Percentiles rank a stretch among this genome's conserved stretches.
Conservation (phyloP, 2,113 vertebrate genomes). For the Paracanthobrama guichenoti region DNA sequence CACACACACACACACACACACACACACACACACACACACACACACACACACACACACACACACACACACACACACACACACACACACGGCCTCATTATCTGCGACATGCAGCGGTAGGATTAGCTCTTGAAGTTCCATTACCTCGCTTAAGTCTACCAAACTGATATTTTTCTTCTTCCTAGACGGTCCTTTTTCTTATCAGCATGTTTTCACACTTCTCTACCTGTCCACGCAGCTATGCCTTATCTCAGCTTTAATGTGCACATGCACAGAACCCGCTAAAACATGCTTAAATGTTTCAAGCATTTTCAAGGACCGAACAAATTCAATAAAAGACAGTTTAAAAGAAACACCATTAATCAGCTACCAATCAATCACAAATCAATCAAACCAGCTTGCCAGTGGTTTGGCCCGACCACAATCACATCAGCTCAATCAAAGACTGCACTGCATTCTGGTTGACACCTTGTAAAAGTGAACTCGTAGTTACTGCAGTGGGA, state of each 20-base stretch:
- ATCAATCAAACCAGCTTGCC: conserved; percentile 16
- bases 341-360: conserved; percentile 13
- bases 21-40: not conserved
- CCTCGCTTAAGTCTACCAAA: conserved; percentile 38
- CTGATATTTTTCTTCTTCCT: conserved; percentile 38
- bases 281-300: conserved; percentile 4
- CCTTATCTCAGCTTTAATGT: conserved; percentile 44
- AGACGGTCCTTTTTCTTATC: conserved; percentile 46
- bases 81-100: conserved; percentile 44
- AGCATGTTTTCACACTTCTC: conserved; percentile 44
- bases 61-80: not conserved
- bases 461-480: not conserved
- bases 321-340: not conserved
- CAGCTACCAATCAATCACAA: not conserved
- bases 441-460: conserved; percentile 6
- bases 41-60: not conserved
- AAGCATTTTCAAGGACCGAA: not conserved
- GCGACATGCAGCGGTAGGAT: conserved; percentile 45
- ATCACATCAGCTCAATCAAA: not conserved
- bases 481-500: not conserved
- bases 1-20: not conserved
- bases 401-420: not conserved
- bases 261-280: not conserved
- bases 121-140: conserved; percentile 50
- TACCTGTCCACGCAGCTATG: conserved; percentile 21